Conservation (phyloP, 2,797 vertebrate species). For the Otolemur crassicaudatus region DNA sequence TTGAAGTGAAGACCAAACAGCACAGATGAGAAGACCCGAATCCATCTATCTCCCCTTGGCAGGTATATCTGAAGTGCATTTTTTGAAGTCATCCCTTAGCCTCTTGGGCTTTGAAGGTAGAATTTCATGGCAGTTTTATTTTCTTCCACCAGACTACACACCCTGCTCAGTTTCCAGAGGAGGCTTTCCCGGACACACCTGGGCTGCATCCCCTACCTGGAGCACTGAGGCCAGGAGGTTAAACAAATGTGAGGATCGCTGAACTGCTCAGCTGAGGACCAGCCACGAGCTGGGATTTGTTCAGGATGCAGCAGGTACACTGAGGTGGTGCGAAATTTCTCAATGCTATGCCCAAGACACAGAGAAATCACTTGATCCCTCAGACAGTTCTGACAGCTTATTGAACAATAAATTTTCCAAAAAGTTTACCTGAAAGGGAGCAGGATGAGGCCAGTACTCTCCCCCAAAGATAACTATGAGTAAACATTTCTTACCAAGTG, state of each 20-base stretch:
- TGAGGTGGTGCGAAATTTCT: neutral
- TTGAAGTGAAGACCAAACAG: neutral
- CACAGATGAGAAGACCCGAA: neutral
- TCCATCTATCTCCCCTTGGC: neutral
- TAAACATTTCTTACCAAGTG: fast-evolving
- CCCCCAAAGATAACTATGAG: neutral
- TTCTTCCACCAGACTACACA: neutral
- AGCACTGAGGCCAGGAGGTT: neutral
- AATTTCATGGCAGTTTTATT: neutral
- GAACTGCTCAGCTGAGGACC: neutral
- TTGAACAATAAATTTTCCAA: neutral
- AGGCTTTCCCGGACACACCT: neutral
- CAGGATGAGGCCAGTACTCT: neutral
- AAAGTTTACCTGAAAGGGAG: neutral
- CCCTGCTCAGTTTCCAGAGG: neutral
- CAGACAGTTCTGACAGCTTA: neutral
- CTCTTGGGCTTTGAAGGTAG: fast-evolving
- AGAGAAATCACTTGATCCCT: neutral
- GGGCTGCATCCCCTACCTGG: too few relatives aligned
- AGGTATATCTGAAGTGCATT: fast-evolving
- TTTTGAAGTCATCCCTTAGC: neutral
- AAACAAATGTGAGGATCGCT: neutral
- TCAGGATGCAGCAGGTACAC: neutral
- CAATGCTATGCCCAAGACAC: neutral
- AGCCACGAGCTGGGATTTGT: neutral